Percentiles rank a stretch among this genome's conserved stretches.
Evolutionary conservation across 2,113 vertebrate genomes (phyloP).

Genomic region (Psophia crepitans): DNA sequence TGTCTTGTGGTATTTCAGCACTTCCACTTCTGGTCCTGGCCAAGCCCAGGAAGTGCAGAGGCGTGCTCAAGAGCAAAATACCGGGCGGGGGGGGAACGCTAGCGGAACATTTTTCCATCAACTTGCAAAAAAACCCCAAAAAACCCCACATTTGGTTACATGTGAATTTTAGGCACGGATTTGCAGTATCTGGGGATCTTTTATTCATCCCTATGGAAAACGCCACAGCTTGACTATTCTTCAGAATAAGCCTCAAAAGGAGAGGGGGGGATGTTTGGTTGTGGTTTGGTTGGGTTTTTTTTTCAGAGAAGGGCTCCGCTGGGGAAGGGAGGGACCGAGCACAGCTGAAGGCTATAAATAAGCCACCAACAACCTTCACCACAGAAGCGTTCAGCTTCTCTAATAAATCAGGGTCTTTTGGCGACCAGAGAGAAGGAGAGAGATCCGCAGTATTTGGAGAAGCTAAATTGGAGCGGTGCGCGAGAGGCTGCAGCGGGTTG

Average conservation of each 20-base stretch:
- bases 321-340: background rate
- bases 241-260: background rate
- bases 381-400: background rate
- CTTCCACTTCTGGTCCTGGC: constrained; percentile 18
- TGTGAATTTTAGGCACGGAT: background rate
- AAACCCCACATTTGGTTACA: background rate
- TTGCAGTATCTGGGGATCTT: background rate
- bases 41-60: constrained; percentile 20
- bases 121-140: background rate
- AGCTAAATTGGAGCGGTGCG: constrained; percentile 19
- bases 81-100: background rate
- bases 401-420: background rate
- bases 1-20: constrained; percentile 3
- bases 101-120: background rate
- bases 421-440: constrained; percentile 1
- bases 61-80: background rate
- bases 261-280: background rate
- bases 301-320: background rate
- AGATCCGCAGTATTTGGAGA: background rate
- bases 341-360: background rate
- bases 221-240: background rate
- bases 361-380: background rate
- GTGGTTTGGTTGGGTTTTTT: background rate
- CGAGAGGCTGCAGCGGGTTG: background rate
- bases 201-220: background rate